Evolutionary conservation across 1,140 invertebrate genomes (phyloP).

Genomic region (Laupala kohalensis): DNA sequence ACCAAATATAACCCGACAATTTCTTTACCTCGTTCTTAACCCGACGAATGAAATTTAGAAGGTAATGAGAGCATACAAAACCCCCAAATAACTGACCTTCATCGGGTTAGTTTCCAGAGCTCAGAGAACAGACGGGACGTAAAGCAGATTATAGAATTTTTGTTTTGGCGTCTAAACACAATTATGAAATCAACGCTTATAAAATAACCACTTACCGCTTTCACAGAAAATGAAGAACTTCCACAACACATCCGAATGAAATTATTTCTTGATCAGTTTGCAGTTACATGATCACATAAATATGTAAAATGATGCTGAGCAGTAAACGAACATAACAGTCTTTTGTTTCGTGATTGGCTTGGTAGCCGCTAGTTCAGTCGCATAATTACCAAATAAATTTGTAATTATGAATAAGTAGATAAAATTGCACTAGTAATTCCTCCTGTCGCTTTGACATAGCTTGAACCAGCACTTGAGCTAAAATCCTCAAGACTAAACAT

Average conservation of each 20-base stretch:
- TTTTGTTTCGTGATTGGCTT: slow-evolving; percentile 8
- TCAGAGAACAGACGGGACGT: no score
- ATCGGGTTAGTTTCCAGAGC: no score
- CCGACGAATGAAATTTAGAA: no score
- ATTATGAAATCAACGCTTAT: no score
- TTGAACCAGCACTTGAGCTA: not conserved
- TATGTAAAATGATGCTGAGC: slow-evolving; percentile 1
- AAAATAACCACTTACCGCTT: not conserved
- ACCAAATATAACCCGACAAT: no score
- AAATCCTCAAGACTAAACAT: not conserved
- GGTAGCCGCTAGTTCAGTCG: slow-evolving; percentile 3
- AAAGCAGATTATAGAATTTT: no score
- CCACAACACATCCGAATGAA: not conserved
- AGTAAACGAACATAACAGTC: slow-evolving; percentile 1
- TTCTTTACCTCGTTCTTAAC: no score
- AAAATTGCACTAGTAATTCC: no score
- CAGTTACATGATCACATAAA: slow-evolving; percentile 6
- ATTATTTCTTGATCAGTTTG: not conserved
- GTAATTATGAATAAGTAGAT: not conserved
- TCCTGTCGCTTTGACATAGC: not conserved
- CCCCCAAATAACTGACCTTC: no score
- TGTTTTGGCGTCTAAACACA: no score
- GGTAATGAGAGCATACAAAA: no score
- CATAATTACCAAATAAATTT: not conserved
- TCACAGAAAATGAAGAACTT: not conserved